Conservation (phyloP, 2,113 vertebrate species). For the Lates calcarifer region DNA sequence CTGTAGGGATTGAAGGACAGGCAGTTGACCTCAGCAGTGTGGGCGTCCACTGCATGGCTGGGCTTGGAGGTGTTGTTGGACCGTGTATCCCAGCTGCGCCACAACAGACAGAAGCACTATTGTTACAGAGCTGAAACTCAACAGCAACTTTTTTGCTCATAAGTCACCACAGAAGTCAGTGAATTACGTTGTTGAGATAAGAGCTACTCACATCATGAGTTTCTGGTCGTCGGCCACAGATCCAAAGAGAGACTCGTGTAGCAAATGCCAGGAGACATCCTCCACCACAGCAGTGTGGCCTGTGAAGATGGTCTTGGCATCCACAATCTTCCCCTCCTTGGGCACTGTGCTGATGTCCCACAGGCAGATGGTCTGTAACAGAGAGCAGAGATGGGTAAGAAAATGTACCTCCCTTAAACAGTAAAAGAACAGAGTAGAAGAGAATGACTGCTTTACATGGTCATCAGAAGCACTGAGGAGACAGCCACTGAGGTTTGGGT, state of each 20-base stretch:
- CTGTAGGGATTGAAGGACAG: slow-evolving; percentile 98
- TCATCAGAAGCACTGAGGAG: slow-evolving; percentile 98
- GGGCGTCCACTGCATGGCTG: slow-evolving; percentile 97
- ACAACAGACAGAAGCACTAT: slow-evolving; percentile 37
- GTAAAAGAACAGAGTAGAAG: too few species aligned
- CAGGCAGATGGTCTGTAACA: slow-evolving; percentile 93
- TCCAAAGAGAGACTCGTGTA: slow-evolving; percentile 96
- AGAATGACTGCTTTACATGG: slow-evolving; percentile 85
- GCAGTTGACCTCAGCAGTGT: slow-evolving; percentile 98
- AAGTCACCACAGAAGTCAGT: not conserved
- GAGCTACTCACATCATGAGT: slow-evolving; percentile 94
- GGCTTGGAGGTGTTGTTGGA: slow-evolving; percentile 99
- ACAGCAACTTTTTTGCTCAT: not conserved
- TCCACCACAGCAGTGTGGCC: slow-evolving; percentile 98
- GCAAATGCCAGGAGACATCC: slow-evolving; percentile 97
- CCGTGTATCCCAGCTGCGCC: slow-evolving; percentile 93
- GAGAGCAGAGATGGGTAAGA: not conserved
- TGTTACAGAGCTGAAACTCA: slow-evolving; percentile 34
- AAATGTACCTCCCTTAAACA: not conserved
- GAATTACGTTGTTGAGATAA: not conserved
- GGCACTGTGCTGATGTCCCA: slow-evolving; percentile 99
- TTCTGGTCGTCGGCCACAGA: slow-evolving; percentile 98
- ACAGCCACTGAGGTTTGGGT: slow-evolving; percentile 97
- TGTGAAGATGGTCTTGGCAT: slow-evolving; percentile 98
- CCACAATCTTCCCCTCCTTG: slow-evolving; percentile 97